These are phyloP conservation scores for Phaetusa simplex DNA, from an alignment of 2,113 vertebrate species.

Conservation along the genomic window DNA sequence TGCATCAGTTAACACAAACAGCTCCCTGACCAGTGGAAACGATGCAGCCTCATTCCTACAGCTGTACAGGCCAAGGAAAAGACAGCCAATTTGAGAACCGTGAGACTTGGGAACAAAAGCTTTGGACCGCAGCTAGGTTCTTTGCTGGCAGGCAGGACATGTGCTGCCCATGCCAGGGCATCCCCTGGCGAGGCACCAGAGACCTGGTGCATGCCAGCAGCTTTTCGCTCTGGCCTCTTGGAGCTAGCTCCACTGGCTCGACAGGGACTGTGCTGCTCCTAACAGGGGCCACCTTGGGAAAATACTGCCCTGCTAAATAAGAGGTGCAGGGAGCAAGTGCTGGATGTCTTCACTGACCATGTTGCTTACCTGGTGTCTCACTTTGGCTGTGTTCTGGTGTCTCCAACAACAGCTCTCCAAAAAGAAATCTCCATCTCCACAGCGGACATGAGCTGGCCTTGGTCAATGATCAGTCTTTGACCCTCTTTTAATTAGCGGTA, in stretches of 20 bases:
- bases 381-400: background rate
- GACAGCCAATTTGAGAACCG: background rate
- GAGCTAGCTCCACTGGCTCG: background rate
- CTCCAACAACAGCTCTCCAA: background rate
- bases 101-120: background rate
- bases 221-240: background rate
- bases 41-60: background rate
- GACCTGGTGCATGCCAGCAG: background rate
- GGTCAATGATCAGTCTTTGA: background rate
- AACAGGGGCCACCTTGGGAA: background rate
- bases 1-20: background rate
- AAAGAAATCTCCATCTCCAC: background rate
- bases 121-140: background rate
- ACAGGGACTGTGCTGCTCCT: background rate
- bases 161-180: background rate
- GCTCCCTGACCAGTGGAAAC: background rate
- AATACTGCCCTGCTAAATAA: background rate
- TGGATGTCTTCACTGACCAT: background rate
- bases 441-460: background rate
- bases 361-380: background rate
- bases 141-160: background rate
- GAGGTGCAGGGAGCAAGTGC: background rate
- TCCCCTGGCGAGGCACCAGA: accelerated
- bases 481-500: background rate
- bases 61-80: background rate